Evolutionary conservation across 2,797 vertebrate species (phyloP), one percentile per base, ranked within the genome.

Genomic region (Pipistrellus nathusii): DNA sequence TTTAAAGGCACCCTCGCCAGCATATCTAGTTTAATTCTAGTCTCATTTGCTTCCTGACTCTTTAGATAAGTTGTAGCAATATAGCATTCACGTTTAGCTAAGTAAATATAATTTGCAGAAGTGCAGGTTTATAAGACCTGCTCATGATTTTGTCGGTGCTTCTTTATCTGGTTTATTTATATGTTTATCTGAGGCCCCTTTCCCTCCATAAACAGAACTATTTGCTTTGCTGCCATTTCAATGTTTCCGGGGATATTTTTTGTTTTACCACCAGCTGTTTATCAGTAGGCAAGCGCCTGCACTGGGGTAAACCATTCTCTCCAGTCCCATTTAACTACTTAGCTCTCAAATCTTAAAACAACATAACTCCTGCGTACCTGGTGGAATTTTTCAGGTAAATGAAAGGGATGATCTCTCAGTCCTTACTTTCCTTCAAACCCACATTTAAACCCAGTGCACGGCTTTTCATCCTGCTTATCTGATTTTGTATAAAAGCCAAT

Each of bases 101-200:
- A 88, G 53, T 59, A 64, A 95, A 69, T 64, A 62, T 88, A 91
- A 72, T 94, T 95, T 95, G 69, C 23, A 72, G 38, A 90, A 92
- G 89, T 88, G 66, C 25, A 66, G 59, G 72, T 93, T 66, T 18
- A 14, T 11, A n/a, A 76, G 10, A 78, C 91, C 72, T 13, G 4
- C 18, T 92, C 82, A 27, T 68, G 35, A 92, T 95, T 90, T 23
- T 71, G 27, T 81, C 82, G 55, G 41, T 48, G 57, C 77, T 30
- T 77, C 93, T 88, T 71, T 20, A 80, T 46, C 25, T 4, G 9
- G 38, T 44, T 95, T 94, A 92, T 96, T 95, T 94, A 90, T 93
- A 62, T 96, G 75, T 94, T 94, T 92, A 88, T 83, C 75, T 23
- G 72, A 90, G 15, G 8, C 80, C n/a, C 23, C 81, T 66, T 86